Percentiles rank a stretch among this genome's conserved stretches.
Evolutionary conservation across 2,888 invertebrate species (phyloP).

Genomic region (Koerneria pararmatus): DNA sequence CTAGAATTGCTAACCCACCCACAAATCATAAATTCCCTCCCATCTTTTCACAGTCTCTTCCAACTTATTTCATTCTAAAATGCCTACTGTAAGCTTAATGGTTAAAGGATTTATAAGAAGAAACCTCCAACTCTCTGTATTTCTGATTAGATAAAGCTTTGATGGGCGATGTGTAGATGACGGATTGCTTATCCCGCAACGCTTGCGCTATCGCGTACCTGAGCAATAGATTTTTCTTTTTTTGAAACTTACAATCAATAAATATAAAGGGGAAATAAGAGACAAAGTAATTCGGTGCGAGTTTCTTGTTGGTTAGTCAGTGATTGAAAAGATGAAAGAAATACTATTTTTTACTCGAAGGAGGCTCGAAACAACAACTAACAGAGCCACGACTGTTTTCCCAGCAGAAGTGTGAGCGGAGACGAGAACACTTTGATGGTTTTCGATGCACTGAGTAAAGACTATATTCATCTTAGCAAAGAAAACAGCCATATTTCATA

Average conservation of each 20-base stretch:
- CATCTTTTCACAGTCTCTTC: no score
- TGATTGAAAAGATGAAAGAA: neutral
- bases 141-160: slow-evolving; percentile 99
- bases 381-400: slow-evolving; percentile 95
- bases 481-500: no score
- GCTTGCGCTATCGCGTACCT: slow-evolving; percentile 90
- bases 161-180: slow-evolving; percentile 98
- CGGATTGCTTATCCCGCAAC: slow-evolving; percentile 85
- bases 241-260: neutral
- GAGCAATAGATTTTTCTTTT: neutral
- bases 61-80: no score
- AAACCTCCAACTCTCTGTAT: slow-evolving; percentile 88
- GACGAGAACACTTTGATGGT: slow-evolving; percentile 93
- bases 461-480: neutral
- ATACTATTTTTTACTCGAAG: neutral
- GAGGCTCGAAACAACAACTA: slow-evolving; percentile 63
- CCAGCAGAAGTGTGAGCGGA: slow-evolving; percentile 99
- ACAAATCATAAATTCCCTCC: no score
- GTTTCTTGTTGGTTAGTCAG: no score
- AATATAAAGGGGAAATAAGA: neutral
- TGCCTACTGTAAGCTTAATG: no score
- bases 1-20: neutral
- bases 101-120: no score
- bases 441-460: slow-evolving; percentile 77
- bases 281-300: neutral